These are phyloP conservation scores for Xanthorhoe designata DNA, from an alignment of 2,888 invertebrate genomes.

Conservation along the genomic window DNA sequence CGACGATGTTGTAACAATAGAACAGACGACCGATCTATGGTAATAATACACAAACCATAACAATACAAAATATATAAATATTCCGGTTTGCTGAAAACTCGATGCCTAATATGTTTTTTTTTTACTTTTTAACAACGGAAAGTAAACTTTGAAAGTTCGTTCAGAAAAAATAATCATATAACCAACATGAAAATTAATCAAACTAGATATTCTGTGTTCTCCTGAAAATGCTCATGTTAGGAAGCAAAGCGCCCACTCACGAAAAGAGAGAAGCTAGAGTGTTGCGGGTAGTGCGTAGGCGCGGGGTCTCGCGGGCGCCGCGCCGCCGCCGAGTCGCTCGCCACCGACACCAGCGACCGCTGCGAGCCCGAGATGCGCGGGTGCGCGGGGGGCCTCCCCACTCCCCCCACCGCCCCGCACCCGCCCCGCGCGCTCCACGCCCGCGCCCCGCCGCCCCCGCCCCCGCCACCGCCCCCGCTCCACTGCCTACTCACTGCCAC, in stretches of 20 bases:
- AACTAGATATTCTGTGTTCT: slow-evolving; percentile 42
- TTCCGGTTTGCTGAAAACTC: background rate
- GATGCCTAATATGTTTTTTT: too few species aligned
- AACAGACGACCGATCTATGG: background rate
- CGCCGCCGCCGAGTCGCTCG: slow-evolving; percentile 80
- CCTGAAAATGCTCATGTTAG: slow-evolving; percentile 62
- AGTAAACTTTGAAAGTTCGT: background rate
- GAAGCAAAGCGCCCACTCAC: slow-evolving; percentile 85
- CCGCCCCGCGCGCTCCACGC: slow-evolving; percentile 48
- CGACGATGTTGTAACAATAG: slow-evolving; percentile 45
- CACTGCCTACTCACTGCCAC: slow-evolving; percentile 86
- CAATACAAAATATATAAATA: background rate
- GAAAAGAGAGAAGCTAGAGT: slow-evolving; percentile 82
- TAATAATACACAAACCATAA: background rate
- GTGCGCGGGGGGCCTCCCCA: slow-evolving; percentile 65
- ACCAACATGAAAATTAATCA: slow-evolving; percentile 34
- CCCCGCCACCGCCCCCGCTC: slow-evolving; percentile 75
- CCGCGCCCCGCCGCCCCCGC: slow-evolving; percentile 50
- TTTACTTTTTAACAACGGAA: background rate
- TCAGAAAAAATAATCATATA: background rate
- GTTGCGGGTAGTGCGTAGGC: slow-evolving; percentile 73
- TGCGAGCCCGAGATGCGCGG: slow-evolving; percentile 72
- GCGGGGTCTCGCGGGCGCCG: slow-evolving; percentile 75
- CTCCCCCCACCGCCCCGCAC: slow-evolving; percentile 50
- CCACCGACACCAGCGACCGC: slow-evolving; percentile 82